A percentile compares a stretch with the other conserved stretches of the same genome.
phyloP scores from a whole-genome alignment of 2,888 invertebrate genomes.

The Conchocele bisecta region DNA sequence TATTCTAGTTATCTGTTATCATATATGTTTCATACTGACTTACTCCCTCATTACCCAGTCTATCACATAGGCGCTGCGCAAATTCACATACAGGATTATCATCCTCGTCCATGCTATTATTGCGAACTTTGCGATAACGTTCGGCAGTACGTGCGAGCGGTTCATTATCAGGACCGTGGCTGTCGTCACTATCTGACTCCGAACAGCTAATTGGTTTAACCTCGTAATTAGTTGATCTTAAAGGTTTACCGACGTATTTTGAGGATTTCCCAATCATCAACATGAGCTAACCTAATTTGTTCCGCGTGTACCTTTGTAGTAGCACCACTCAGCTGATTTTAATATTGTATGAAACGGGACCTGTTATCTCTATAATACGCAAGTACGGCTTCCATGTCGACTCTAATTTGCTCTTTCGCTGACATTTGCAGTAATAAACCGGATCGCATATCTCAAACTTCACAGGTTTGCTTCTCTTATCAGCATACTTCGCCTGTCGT shows the following conservation, averaged over 20 bases:
- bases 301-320: conserved; percentile 27
- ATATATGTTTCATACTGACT: too few relatives aligned
- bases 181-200: conserved; percentile 3
- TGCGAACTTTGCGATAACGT: too few relatives aligned
- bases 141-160: too few relatives aligned
- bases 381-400: conserved; percentile 47
- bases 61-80: conserved; percentile 3
- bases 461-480: conserved; percentile 34
- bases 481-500: conserved; percentile 42
- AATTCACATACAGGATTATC: conserved; percentile 36
- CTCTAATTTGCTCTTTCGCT: conserved; percentile 34
- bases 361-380: conserved; percentile 42
- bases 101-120: conserved; percentile 22
- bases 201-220: conserved; percentile 1
- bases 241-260: background rate
- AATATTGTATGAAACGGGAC: conserved; percentile 28
- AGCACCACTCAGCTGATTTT: conserved; percentile 26
- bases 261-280: conserved; percentile 24
- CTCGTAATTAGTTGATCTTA: conserved; percentile 15
- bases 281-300: conserved; percentile 13
- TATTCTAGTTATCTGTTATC: too few relatives aligned
- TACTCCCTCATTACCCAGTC: too few relatives aligned
- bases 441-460: conserved; percentile 44
- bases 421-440: conserved; percentile 40
- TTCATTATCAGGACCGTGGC: too few relatives aligned